Evolutionary conservation across 2,113 vertebrate genomes (phyloP), one percentile per base, ranked within the genome.

Genomic region (Amblyornis subalaris): DNA sequence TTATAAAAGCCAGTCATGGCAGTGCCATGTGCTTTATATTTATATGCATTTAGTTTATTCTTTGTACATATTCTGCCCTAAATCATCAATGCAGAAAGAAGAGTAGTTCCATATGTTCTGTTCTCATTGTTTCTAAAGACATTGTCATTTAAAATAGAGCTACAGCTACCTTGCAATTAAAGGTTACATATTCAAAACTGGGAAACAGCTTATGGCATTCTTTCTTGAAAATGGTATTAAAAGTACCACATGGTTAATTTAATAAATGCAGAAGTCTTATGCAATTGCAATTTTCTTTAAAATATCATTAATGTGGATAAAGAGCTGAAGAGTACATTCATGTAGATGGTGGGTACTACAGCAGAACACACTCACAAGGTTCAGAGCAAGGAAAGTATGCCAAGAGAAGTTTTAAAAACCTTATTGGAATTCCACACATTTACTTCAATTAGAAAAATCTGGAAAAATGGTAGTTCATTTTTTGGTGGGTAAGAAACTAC

Each of bases 211-310:
- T 57, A 57, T 40, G 28, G 7, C 29, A n/a, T 90, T 47, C 36
- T n/a, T 73, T 86, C 72, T 48, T 31, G 36, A 86, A 90, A 71
- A 93, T 51, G 0, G 31, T 86, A 61, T 26, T 90, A 51, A 95
- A 96, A 95, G 6, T 83, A 38, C 36, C 40, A 84, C 28, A 44
- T 61, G 35, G 64, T 57, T 95, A 93, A 75, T 91, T 74, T 90
- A 96, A 93, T 94, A 72, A 85, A 73, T 54, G 51, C 9, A 96
- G 57, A 22, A 72, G 28, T 91, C 71, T 81, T 95, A 88, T 86
- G 29, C 51, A 94, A 95, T 77, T 69, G 20, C 29, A 70, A 28
- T 89, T 96, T 54, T 95, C 26, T 70, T 73, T 57, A 35, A 96
- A 96, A 95, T 94, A 25, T 81, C 29, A 45, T 92, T 96, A 77